Base-by-base conservation (phyloP, 2,797 vertebrate genomes). In the Sandelia bainsii region DNA sequence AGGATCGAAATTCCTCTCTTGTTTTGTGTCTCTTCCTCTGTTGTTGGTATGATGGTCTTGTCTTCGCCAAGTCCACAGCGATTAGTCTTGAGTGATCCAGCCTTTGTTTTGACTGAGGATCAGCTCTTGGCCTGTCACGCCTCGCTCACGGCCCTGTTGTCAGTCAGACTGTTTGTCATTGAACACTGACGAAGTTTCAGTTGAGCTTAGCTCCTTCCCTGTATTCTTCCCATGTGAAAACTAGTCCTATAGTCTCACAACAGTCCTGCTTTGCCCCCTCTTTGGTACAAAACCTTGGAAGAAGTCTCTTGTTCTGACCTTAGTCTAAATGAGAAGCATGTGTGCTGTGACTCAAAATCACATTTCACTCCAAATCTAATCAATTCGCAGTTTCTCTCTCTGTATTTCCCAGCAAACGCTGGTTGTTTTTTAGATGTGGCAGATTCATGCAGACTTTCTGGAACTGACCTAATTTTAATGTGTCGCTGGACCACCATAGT, bases 341-440 rank as follows among this genome's bases (percentile, higher is more conserved):
- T 91, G 90, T 84, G 68, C 81, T 46, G 53, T 85, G 88, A 89
- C 83, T 87, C 79, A 56, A 87, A 91, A 90, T 90, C 85, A 75
- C 85, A 91, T 91, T 89, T 90, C 59, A 32, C 63, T 78, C 75
- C 34, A 89, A 91, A 92, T 93, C 84, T 50, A 93, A 92, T 91
- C 86, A 87, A 77, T 83, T 81, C 53, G 74, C 68, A 45, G 63
- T 78, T 80, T 62, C 62, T 46, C 69, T 56, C 56, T 70, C 64
- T 12, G 57, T 32, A 50, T 85, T 64, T 59, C 67, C 69, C 60
- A 9, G 27, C 53, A 27, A 59, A 25, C 52, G 8, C 53, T 61
- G 48, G 22, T 58, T 83, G 45, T 56, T 65, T 74, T 84, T 86
- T 44, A 62, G 69, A 83, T 59, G 67, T 74, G 67, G 64, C 23